Evolutionary conservation across 2,888 invertebrate genomes (phyloP), one percentile per base, ranked within the genome.

Genomic region (Epicampocera succincta): DNA sequence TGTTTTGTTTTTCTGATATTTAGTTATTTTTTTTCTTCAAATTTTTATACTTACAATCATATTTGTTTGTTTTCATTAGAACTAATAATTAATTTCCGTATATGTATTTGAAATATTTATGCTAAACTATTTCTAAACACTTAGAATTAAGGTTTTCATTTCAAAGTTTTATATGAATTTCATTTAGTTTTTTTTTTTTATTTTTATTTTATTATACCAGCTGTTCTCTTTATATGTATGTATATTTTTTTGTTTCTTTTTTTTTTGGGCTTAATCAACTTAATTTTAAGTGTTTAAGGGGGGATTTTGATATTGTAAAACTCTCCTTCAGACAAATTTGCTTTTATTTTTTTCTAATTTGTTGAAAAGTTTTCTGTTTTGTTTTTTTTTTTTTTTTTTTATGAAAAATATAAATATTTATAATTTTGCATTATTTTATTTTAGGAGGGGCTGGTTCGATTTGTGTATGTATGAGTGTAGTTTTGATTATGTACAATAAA

Each of bases 71-170:
- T 60, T 13, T 42, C 13, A 12, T 76, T 52, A 60, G 50, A 8
- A 42, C 21, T 60, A 66, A 63, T 77, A 56, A 48, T 50, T 52
- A 15, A 25, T 42, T 69, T 54, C 42, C 48, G 12, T 54, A 52
- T 44, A 48, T 65, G 9, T 61, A 29, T 60, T 17, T 29, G 65
- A 46, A 58, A 44, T 60, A 48, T 50, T 60, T 56, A 56, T 29
- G 65, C 78, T 78, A 72, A 66, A 78, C 69, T 80, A 73, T 69
- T 54, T 44, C 61, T 73, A 69, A 77, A 82, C 81, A 82, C 77
- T 82, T 78, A 82, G 58, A 82, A 54, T 71, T 44, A 40, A 48
- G 60, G 25, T 42, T 25, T 42, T 65, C 21, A 38, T 29, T 48
- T 58, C 17, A 56, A 56, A 17, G 19, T 13, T 56, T 63, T 40